Conservation (phyloP, 2,888 invertebrate species). For the Drepana falcataria region DNA sequence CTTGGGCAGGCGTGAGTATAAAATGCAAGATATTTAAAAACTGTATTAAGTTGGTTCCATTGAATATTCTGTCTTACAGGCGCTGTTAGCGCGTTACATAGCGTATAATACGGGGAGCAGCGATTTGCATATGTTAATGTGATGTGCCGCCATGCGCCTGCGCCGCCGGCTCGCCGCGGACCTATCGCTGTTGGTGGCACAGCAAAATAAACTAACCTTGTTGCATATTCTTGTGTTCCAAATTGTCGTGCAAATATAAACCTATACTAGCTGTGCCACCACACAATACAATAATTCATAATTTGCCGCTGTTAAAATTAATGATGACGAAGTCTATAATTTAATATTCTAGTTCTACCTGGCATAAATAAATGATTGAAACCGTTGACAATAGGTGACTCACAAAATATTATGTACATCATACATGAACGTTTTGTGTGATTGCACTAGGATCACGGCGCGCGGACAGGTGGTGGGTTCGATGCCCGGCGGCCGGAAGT, state of each 20-base stretch:
- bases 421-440: slow-evolving; percentile 7
- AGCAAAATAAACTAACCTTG: slow-evolving; percentile 3
- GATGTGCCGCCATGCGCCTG: slow-evolving; percentile 29
- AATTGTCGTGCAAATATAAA: neutral
- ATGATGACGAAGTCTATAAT: neutral
- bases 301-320: too few relatives aligned
- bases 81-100: slow-evolving; percentile 49
- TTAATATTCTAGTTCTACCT: neutral
- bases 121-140: slow-evolving; percentile 66
- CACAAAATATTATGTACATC: neutral
- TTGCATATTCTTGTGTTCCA: slow-evolving; percentile 10
- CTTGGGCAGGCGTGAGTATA: neutral
- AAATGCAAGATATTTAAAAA: neutral
- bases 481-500: slow-evolving; percentile 67
- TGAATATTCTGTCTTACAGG: slow-evolving; percentile 37
- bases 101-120: slow-evolving; percentile 40
- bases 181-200: slow-evolving; percentile 41
- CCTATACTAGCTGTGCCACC: too few relatives aligned
- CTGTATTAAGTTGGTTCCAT: slow-evolving; percentile 2
- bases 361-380: neutral
- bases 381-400: neutral
- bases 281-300: too few relatives aligned
- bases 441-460: slow-evolving; percentile 33
- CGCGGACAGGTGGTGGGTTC: slow-evolving; percentile 61
- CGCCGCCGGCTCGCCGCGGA: slow-evolving; percentile 33